Evolutionary conservation across 2,113 vertebrate species (phyloP).

Genomic region (Ameiurus melas): DNA sequence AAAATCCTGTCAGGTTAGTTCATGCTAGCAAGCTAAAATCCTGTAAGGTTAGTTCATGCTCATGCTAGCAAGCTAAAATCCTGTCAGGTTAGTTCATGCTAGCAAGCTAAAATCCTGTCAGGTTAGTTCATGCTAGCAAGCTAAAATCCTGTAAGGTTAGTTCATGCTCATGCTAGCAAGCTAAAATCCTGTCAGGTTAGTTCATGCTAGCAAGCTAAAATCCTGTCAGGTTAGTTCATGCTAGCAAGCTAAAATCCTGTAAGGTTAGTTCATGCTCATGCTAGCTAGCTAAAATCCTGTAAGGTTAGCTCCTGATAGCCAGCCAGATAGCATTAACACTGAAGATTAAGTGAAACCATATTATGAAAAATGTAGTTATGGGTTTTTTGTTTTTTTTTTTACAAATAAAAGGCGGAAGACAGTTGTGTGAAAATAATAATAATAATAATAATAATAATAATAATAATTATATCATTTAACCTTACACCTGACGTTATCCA

Average conservation of each 20-base stretch:
- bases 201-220: background rate
- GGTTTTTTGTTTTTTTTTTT: too few relatives aligned
- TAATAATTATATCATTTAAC: background rate
- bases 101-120: background rate
- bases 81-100: background rate
- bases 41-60: too few relatives aligned
- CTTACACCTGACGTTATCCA: background rate
- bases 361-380: background rate
- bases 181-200: background rate
- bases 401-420: background rate
- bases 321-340: background rate
- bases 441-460: background rate
- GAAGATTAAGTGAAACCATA: background rate
- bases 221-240: too few relatives aligned
- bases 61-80: background rate
- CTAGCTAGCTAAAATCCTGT: too few relatives aligned
- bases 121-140: background rate
- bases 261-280: too few relatives aligned
- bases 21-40: background rate
- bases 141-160: background rate
- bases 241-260: too few relatives aligned
- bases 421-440: background rate
- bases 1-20: too few relatives aligned
- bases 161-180: too few relatives aligned
- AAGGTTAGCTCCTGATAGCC: background rate